These are phyloP conservation scores for Sander vitreus DNA, from an alignment of 2,113 vertebrate species.

Conservation along the genomic window DNA sequence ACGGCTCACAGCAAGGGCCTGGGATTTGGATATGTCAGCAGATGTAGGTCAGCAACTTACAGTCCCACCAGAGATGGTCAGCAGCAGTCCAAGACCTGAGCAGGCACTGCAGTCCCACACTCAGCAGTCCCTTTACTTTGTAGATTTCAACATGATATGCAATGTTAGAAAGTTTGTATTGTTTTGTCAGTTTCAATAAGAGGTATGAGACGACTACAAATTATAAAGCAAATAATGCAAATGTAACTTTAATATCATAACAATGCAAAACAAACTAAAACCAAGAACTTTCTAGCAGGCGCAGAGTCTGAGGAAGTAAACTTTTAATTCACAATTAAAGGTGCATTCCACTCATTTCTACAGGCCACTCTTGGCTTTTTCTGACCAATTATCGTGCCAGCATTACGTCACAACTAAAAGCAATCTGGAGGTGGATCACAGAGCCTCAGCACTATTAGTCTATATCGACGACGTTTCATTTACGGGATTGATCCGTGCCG, in stretches of 20 bases:
- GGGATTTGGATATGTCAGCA: slow-evolving; percentile 75
- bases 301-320: background rate
- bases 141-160: slow-evolving; percentile 9
- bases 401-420: slow-evolving; percentile 40
- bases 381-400: slow-evolving; percentile 29
- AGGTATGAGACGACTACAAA: background rate
- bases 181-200: background rate
- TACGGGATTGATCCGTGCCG: too few species aligned
- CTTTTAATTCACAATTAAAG: slow-evolving; percentile 21
- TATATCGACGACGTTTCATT: too few species aligned
- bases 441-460: slow-evolving; percentile 29
- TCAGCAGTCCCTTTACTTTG: slow-evolving; percentile 20
- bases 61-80: slow-evolving; percentile 59
- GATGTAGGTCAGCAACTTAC: slow-evolving; percentile 77
- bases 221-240: background rate
- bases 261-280: slow-evolving; percentile 13
- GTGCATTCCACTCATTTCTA: slow-evolving; percentile 21
- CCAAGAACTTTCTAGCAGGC: too few species aligned
- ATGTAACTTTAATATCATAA: background rate
- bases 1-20: slow-evolving; percentile 42
- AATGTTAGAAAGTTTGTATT: background rate
- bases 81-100: slow-evolving; percentile 56
- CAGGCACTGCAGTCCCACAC: slow-evolving; percentile 23
- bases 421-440: slow-evolving; percentile 67
- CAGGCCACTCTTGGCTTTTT: slow-evolving; percentile 19